Percentiles rank a stretch among this genome's conserved stretches.
phyloP scores from a whole-genome alignment of 2,797 vertebrate genomes.

The Notoglanidium macrostoma region DNA sequence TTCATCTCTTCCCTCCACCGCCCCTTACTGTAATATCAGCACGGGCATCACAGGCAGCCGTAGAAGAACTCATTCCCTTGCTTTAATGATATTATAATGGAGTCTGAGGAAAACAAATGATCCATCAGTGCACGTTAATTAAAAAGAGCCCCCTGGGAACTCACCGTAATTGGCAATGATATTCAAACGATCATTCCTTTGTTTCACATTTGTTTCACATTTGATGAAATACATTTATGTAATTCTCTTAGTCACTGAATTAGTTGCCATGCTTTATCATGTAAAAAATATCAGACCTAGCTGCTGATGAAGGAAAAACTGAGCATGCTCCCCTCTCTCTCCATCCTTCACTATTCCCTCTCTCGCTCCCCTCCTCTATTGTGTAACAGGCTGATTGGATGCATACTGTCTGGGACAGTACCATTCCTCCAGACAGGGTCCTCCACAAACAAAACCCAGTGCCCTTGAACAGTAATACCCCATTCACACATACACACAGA shows the following conservation, averaged over 20 bases:
- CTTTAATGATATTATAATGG: conserved; percentile 57
- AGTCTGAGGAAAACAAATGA: conserved; percentile 48
- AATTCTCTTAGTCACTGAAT: conserved; percentile 29
- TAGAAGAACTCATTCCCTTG: conserved; percentile 53
- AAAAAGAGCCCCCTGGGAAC: conserved; percentile 50
- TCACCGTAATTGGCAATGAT: conserved; percentile 50
- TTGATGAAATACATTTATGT: conserved; percentile 31
- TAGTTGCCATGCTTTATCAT: conserved; percentile 15
- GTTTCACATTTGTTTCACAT: conserved; percentile 24
- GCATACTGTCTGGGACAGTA: conserved; percentile 72
- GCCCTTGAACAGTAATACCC: conserved; percentile 14
- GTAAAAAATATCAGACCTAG: conserved; percentile 38
- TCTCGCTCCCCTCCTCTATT: neutral
- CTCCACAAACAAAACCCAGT: conserved; percentile 46
- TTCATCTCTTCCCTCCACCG: conserved; percentile 3
- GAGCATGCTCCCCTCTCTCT: conserved; percentile 39
- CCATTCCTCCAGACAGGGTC: conserved; percentile 77
- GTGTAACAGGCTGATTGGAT: conserved; percentile 29
- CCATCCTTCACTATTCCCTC: conserved; percentile 7
- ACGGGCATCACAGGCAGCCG: conserved; percentile 30
- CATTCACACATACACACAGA: conserved; percentile 22
- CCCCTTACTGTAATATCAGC: conserved; percentile 37
- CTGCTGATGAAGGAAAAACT: conserved; percentile 62
- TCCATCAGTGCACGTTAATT: conserved; percentile 59
- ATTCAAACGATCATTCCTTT: conserved; percentile 42